Evolutionary conservation across 2,888 invertebrate genomes (phyloP), one percentile per base, ranked within the genome.

Genomic region (Sesia bembeciformis): DNA sequence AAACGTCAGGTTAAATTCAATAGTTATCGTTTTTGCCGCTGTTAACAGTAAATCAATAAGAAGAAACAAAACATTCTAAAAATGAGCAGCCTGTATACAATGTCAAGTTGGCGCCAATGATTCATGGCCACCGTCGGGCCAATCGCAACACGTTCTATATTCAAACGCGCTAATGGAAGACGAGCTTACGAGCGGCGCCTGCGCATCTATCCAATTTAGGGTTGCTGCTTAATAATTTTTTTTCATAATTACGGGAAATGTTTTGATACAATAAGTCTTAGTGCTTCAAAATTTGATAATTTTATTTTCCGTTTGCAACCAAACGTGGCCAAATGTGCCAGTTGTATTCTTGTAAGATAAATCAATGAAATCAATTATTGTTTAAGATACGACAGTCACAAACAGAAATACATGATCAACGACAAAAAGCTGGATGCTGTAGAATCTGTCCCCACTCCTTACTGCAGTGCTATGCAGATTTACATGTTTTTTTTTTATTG

Each of bases 391-490:
- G 90, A 91, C 58, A 78, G 86, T 6, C 89, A 90, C 42, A 84
- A 90, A 51, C 90, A 90, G 55, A 90, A 90, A 59, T 94, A 93
- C 62, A 81, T 90, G 8, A 92, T 95, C n/a, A 93, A 95, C 54
- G 92, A 93, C 66, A 89, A 91, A 53, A 90, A 91, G 56, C 90
- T 95, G 66, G 91, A 95, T 62, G 78, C 80, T 39, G 91, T 92
- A 0, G 91, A 92, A 60, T 90, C 91, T 1, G 89, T 93, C 0
- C 90, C 92, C 42, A 94, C 95, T 0, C 96, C 96, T 0, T 81
- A 92, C 4, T 95, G 94, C 75, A 95, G 95, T 63, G 96, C 96
- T 0, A 90, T 91, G 55, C 92, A 94, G 55, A 80, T 95, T 0
- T 63, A 77, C 54, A 69, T 71, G 86, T 84, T 23, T 23, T 23